Evolutionary conservation across 2,113 vertebrate genomes (phyloP).

Genomic region (Phalacrocorax brasilianus): DNA sequence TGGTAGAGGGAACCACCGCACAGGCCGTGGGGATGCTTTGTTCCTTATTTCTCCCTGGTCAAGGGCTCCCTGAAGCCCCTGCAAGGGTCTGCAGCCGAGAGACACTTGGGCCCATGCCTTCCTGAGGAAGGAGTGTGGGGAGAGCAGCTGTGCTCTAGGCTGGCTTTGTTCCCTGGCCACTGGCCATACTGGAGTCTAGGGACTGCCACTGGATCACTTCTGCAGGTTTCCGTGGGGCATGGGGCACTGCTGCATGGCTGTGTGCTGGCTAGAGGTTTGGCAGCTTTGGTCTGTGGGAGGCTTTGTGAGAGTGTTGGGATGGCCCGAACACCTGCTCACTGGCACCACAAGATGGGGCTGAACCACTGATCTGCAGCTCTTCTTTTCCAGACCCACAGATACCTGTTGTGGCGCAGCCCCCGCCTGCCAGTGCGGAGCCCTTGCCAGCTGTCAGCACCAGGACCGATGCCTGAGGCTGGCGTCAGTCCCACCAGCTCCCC

Average conservation of each 20-base stretch:
- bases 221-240: rapidly evolving
- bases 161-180: neutral
- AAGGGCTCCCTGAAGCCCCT: neutral
- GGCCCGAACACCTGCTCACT: rapidly evolving
- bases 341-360: rapidly evolving
- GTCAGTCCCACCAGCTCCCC: rapidly evolving
- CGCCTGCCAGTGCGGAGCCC: neutral
- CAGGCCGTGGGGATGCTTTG: rapidly evolving
- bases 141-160: neutral
- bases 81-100: neutral
- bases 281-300: neutral
- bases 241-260: neutral
- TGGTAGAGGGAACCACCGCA: neutral
- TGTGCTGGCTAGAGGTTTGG: rapidly evolving
- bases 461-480: neutral
- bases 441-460: neutral
- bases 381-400: neutral
- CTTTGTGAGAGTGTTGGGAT: rapidly evolving
- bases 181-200: neutral
- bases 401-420: neutral
- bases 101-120: rapidly evolving
- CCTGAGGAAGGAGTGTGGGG: rapidly evolving
- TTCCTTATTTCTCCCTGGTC: rapidly evolving
- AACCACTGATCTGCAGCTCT: neutral
- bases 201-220: neutral